Conservation (phyloP, 37 sponge, comb jelly and placozoan species). For the Sycon ciliatum region DNA sequence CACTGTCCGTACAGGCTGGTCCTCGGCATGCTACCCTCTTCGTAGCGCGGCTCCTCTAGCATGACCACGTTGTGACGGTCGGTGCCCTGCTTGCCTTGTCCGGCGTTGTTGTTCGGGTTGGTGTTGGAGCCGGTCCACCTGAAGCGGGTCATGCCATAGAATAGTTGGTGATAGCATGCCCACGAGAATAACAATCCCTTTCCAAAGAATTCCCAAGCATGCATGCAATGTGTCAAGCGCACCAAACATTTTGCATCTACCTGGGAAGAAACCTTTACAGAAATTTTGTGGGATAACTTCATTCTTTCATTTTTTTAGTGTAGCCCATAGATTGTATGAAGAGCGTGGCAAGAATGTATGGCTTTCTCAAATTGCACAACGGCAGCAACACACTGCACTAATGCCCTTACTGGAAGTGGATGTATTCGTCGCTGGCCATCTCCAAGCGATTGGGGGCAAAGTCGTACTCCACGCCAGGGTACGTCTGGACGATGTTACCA, state of each 20-base stretch:
- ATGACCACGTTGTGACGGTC: slow-evolving; percentile 92
- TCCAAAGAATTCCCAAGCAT: no score
- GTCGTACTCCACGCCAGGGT: slow-evolving; percentile 95
- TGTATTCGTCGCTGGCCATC: slow-evolving; percentile 32
- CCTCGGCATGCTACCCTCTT: slow-evolving; percentile 39
- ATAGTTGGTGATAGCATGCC: no score
- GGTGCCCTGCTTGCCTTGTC: slow-evolving; percentile 85
- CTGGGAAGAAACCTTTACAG: no score
- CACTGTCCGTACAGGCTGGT: slow-evolving; percentile 59
- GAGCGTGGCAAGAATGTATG: no score
- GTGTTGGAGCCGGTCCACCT: slow-evolving; percentile 99
- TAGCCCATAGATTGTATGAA: no score
- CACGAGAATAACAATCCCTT: no score
- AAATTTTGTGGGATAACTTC: no score
- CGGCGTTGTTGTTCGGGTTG: slow-evolving; percentile 93
- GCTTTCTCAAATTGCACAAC: no score
- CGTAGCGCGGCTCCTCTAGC: slow-evolving; percentile 46
- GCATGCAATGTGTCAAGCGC: no score
- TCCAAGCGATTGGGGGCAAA: slow-evolving; percentile 81
- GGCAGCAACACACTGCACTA: no score
- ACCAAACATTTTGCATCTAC: no score
- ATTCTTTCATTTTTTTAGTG: no score
- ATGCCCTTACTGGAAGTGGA: slow-evolving; percentile 84
- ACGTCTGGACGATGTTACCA: slow-evolving; percentile 94
- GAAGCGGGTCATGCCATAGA: neutral